Percentiles rank a stretch among this genome's conserved stretches.
These are phyloP conservation scores for Adelosebastes latens DNA, from an alignment of 2,797 vertebrate species.

Conservation along the genomic window DNA sequence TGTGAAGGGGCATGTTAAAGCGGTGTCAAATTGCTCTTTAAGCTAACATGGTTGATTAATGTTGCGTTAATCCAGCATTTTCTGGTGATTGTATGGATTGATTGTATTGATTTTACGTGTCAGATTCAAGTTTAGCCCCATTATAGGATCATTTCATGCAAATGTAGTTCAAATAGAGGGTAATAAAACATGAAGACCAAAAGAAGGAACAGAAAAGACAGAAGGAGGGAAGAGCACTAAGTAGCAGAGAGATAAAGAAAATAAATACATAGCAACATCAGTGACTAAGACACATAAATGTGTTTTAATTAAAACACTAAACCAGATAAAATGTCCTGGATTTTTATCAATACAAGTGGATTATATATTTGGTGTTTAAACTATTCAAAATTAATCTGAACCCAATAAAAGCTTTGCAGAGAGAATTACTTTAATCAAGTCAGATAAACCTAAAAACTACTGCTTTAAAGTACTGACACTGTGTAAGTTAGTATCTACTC, in stretches of 20 bases:
- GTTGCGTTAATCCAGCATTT: neutral
- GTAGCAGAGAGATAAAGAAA: neutral
- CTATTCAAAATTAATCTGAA: neutral
- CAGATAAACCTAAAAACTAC: neutral
- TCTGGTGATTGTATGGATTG: neutral
- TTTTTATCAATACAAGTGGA: no score
- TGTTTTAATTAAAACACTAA: neutral
- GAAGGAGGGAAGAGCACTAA: neutral
- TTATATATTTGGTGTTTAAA: neutral
- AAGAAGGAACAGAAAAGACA: neutral
- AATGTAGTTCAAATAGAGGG: neutral
- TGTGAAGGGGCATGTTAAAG: fast-evolving
- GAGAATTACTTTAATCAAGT: neutral
- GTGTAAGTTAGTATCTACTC: neutral
- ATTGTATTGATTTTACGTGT: neutral
- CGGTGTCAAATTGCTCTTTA: no score
- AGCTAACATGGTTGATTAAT: no score
- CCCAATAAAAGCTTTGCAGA: neutral
- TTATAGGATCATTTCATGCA: neutral
- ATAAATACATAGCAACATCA: neutral
- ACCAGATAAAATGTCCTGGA: neutral
- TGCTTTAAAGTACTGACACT: neutral
- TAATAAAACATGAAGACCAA: neutral
- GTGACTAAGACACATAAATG: neutral
- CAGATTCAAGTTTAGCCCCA: neutral